These are phyloP conservation scores for Anoplophora glabripennis DNA, from an alignment of 1,140 invertebrate species.

Conservation along the genomic window DNA sequence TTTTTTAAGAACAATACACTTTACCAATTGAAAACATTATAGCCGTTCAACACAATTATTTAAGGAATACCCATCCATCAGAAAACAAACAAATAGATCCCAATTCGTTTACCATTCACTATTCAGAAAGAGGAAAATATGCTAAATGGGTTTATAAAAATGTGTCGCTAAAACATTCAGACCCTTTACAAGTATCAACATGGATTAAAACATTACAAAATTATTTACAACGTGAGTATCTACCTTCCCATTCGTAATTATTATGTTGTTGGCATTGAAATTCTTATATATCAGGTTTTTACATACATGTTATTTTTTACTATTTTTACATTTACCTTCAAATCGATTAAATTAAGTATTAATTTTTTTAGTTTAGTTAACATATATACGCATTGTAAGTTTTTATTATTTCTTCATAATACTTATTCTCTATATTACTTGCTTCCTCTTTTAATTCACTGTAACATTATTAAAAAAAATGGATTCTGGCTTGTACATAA, in stretches of 20 bases:
- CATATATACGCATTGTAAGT: too few relatives aligned
- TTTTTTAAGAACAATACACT: conserved; percentile 51
- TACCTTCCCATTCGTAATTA: too few relatives aligned
- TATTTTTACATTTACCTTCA: too few relatives aligned
- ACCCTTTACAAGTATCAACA: conserved; percentile 59
- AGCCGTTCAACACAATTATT: conserved; percentile 52
- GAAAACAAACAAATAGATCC: conserved; percentile 43
- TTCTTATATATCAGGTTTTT: too few relatives aligned
- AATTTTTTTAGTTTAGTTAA: too few relatives aligned
- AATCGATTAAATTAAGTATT: neutral
- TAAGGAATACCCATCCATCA: conserved; percentile 35
- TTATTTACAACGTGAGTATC: conserved; percentile 51
- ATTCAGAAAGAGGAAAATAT: conserved; percentile 57
- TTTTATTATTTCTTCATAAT: too few relatives aligned
- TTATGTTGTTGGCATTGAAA: too few relatives aligned
- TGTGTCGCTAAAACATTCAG: conserved; percentile 59
- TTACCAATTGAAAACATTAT: conserved; percentile 56
- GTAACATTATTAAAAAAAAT: too few relatives aligned
- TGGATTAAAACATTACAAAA: conserved; percentile 63
- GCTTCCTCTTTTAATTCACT: too few relatives aligned
- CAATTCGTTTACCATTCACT: conserved; percentile 61
- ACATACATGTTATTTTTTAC: too few relatives aligned
- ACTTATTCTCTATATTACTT: too few relatives aligned
- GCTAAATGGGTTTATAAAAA: conserved; percentile 61
- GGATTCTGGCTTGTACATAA: too few relatives aligned